Conservation (phyloP, 1,140 invertebrate genomes). For the Drosophila teissieri region DNA sequence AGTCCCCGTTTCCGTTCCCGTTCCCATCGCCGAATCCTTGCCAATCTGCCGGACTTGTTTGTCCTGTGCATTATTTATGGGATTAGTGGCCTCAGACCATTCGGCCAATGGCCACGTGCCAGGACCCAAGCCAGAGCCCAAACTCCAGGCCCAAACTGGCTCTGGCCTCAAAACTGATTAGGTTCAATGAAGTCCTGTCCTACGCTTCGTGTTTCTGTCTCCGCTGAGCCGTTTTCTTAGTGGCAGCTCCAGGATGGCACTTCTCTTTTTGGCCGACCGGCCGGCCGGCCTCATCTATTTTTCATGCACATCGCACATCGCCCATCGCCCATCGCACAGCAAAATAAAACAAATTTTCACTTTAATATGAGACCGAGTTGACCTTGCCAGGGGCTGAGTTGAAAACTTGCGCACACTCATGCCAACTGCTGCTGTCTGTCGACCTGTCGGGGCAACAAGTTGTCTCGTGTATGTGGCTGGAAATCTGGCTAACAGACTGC, state of each 20-base stretch:
- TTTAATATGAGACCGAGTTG: conserved; percentile 69
- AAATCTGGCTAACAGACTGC: conserved; percentile 63
- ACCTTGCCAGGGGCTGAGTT: conserved; percentile 53
- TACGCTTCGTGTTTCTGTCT: conserved; percentile 10
- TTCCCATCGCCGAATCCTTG: conserved; percentile 1
- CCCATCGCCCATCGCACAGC: conserved; percentile 38
- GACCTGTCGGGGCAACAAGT: conserved; percentile 63
- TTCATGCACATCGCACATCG: conserved; percentile 58
- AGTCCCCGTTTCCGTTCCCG: background rate
- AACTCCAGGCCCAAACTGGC: conserved; percentile 62
- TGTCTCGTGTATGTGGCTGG: conserved; percentile 45
- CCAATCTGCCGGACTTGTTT: conserved; percentile 34
- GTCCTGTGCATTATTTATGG: conserved; percentile 73
- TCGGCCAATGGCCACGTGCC: conserved; percentile 65
- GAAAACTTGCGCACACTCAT: conserved; percentile 32
- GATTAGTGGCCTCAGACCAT: conserved; percentile 65
- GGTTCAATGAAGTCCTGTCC: conserved; percentile 70
- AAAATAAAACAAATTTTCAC: conserved; percentile 81
- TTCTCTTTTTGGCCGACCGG: background rate
- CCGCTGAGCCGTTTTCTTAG: conserved; percentile 32
- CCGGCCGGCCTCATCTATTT: conserved; percentile 57
- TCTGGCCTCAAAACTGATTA: conserved; percentile 76
- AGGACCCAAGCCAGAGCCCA: conserved; percentile 39
- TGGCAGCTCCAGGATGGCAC: background rate
- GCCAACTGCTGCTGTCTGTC: conserved; percentile 19